Percentiles rank a stretch among this genome's conserved stretches.
Conservation (phyloP, 2,888 invertebrate species). For the Maniola hyperantus region DNA sequence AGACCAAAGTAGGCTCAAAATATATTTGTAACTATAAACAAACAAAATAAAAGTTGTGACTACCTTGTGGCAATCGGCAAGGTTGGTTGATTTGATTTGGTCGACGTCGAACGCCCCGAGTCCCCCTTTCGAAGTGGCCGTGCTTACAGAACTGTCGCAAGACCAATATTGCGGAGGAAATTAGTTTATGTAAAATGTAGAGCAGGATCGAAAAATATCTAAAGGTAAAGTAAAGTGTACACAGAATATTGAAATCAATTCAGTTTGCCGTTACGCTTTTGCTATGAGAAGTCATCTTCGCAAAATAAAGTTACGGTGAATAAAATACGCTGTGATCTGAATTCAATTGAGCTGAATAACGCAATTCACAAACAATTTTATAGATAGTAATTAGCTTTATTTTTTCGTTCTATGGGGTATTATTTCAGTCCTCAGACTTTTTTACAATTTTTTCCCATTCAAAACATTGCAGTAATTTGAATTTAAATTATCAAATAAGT, state of each 20-base stretch:
- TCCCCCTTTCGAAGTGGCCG: constrained; percentile 72
- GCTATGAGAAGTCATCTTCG: constrained; percentile 41
- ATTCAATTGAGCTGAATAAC: not conserved
- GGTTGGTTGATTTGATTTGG: constrained; percentile 81
- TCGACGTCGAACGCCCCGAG: constrained; percentile 62
- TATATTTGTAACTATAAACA: constrained; percentile 17
- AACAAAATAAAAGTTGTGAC: constrained; percentile 61
- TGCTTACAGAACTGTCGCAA: constrained; percentile 78
- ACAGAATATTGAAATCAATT: constrained; percentile 64
- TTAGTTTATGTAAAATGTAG: constrained; percentile 83
- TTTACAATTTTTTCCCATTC: not conserved
- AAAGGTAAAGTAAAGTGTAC: constrained; percentile 65
- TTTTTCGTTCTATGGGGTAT: not conserved
- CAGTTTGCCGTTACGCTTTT: constrained; percentile 58
- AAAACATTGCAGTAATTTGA: not conserved
- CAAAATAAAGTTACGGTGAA: constrained; percentile 36
- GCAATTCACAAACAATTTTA: no score
- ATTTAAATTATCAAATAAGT: not conserved
- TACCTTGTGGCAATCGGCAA: constrained; percentile 74
- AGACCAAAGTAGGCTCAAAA: constrained; percentile 2
- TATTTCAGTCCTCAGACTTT: not conserved
- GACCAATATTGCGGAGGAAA: constrained; percentile 82
- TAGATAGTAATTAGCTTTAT: no score
- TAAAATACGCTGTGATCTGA: constrained; percentile 20
- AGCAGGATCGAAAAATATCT: constrained; percentile 78